Conservation (phyloP, 2,797 vertebrate genomes). For the Fratercula arctica region DNA sequence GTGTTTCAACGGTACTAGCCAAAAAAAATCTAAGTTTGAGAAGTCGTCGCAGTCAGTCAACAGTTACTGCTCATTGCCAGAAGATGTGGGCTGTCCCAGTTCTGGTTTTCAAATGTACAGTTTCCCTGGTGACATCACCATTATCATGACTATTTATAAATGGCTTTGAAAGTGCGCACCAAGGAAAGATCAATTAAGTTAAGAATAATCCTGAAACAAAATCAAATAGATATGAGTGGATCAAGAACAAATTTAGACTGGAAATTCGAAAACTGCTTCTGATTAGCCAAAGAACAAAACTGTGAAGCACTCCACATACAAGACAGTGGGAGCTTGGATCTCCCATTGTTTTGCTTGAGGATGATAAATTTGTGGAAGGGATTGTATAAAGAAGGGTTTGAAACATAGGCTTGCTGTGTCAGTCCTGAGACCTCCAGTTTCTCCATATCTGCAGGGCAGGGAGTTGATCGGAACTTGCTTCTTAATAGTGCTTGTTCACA, state of each 20-base stretch:
- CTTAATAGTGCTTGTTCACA: neutral
- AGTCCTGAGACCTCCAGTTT: neutral
- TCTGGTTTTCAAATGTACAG: neutral
- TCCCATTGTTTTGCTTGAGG: neutral
- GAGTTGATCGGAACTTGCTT: neutral
- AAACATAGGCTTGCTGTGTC: neutral
- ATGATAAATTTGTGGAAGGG: neutral
- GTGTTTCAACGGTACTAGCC: slow-evolving; percentile 1
- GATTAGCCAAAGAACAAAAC: neutral
- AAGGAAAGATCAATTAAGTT: neutral
- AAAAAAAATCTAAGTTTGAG: neutral
- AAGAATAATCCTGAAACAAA: neutral
- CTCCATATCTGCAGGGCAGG: neutral
- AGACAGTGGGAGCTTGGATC: neutral
- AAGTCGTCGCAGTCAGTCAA: neutral
- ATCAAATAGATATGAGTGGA: neutral
- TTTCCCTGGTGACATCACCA: slow-evolving; percentile 2
- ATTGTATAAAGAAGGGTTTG: neutral
- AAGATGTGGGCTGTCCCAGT: neutral
- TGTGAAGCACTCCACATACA: neutral
- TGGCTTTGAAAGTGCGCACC: neutral
- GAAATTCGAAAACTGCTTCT: neutral
- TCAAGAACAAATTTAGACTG: neutral
- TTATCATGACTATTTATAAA: neutral
- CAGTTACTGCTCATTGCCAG: neutral